A percentile compares a stretch with the other conserved stretches of the same genome.
Conservation (phyloP, 2,113 vertebrate species). For the Papio anubis region DNA sequence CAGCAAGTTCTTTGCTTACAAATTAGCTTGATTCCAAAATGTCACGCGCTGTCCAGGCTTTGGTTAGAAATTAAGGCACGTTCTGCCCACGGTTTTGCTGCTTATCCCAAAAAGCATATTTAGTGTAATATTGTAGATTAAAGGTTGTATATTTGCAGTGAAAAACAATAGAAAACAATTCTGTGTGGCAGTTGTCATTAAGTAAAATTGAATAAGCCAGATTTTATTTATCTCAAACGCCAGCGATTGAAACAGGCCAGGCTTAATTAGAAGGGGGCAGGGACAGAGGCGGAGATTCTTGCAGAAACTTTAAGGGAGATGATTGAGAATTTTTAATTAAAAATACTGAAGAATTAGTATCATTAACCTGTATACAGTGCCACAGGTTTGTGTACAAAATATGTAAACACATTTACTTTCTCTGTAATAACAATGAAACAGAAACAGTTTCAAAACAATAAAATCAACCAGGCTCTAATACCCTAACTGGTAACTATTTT, state of each 20-base stretch:
- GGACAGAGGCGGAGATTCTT: not conserved
- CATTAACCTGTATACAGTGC: not conserved
- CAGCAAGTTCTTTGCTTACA: constrained; percentile 23
- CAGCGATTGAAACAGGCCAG: not conserved
- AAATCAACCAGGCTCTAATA: not conserved
- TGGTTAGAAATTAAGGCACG: constrained; percentile 25
- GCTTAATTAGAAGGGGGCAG: not conserved
- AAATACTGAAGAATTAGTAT: not conserved
- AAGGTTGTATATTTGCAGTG: not conserved
- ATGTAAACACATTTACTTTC: not conserved
- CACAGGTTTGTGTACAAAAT: not conserved
- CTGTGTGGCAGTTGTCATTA: not conserved
- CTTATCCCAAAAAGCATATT: not conserved
- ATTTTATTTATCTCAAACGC: not conserved
- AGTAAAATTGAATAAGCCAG: not conserved
- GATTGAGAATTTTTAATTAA: not conserved
- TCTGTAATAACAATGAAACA: constrained; percentile 12
- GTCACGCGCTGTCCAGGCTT: not conserved
- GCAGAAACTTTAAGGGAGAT: not conserved
- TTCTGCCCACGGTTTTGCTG: not conserved
- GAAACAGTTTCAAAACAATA: not conserved
- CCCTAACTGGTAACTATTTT: constrained; percentile 26
- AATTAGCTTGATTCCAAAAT: constrained; percentile 44
- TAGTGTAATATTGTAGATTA: not conserved
- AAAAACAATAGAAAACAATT: constrained; percentile 23